These are phyloP conservation scores for Palaemon carinicauda DNA, from an alignment of 1,140 invertebrate species.

Conservation along the genomic window DNA sequence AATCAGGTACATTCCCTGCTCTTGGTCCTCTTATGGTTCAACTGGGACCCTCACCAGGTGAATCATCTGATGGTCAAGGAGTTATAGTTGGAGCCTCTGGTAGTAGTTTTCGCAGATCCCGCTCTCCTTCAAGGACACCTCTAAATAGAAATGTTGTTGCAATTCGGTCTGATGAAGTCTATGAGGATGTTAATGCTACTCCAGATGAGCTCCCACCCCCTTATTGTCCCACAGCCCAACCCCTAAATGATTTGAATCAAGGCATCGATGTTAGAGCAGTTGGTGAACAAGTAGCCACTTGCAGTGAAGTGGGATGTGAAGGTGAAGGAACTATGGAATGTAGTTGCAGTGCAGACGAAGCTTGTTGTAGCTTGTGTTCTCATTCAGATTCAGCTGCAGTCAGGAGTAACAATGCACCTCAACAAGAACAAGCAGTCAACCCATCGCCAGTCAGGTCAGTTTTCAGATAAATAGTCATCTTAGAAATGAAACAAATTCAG, in stretches of 20 bases:
- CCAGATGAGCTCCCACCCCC: constrained; percentile 34
- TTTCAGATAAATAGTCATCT: too few species aligned
- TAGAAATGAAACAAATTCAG: too few species aligned
- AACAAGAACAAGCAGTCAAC: not conserved
- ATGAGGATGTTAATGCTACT: constrained; percentile 24
- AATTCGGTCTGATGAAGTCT: constrained; percentile 43
- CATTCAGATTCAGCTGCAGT: not conserved
- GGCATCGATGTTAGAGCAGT: not conserved
- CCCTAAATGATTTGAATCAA: constrained; percentile 22
- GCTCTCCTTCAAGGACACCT: not conserved
- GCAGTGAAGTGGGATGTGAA: not conserved
- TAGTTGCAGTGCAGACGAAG: not conserved
- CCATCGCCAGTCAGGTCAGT: not conserved
- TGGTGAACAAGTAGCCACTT: not conserved
- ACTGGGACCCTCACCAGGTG: constrained; percentile 30
- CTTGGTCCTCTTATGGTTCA: constrained; percentile 44
- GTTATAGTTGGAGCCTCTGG: constrained; percentile 21
- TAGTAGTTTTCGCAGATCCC: not conserved
- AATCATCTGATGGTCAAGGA: constrained; percentile 33
- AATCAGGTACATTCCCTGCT: constrained; percentile 17
- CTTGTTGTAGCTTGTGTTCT: not conserved
- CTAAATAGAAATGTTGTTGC: not conserved
- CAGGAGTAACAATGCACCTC: not conserved
- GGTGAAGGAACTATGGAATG: not conserved
- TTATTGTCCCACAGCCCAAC: constrained; percentile 18